phyloP scores from a whole-genome alignment of 2,888 invertebrate genomes.

The Drosophila siamana region DNA sequence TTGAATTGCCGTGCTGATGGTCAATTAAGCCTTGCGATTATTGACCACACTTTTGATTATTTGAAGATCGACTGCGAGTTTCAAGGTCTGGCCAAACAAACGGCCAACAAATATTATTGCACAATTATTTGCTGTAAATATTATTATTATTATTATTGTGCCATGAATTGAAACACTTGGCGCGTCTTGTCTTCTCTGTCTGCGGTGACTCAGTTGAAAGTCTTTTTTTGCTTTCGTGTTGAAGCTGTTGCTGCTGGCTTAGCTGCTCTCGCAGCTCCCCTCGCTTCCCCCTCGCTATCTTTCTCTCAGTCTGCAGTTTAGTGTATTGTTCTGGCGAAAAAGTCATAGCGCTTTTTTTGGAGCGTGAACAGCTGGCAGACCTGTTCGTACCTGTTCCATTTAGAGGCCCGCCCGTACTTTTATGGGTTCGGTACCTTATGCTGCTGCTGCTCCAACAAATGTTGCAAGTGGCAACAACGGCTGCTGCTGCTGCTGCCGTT shows the following conservation, averaged over 20 bases:
- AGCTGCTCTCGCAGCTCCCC: background rate
- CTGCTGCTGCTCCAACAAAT: constrained; percentile 54
- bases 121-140: constrained; percentile 68
- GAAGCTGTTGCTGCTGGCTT: constrained; percentile 1
- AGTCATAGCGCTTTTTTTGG: constrained; percentile 73
- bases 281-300: background rate
- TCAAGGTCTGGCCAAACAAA: constrained; percentile 22
- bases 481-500: constrained; percentile 44
- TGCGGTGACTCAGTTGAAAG: constrained; percentile 47
- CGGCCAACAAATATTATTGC: constrained; percentile 51
- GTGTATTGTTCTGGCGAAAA: constrained; percentile 63
- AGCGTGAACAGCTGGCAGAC: constrained; percentile 75
- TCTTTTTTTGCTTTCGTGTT: constrained; percentile 6
- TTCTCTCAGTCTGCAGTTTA: no score
- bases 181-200: background rate
- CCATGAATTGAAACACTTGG: constrained; percentile 59
- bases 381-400: constrained; percentile 74
- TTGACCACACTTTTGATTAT: constrained; percentile 35
- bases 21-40: constrained; percentile 59
- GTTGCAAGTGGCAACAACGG: constrained; percentile 68
- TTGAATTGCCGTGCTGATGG: constrained; percentile 34
- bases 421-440: constrained; percentile 79
- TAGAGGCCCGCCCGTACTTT: constrained; percentile 77
- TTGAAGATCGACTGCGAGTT: constrained; percentile 22
- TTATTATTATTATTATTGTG: constrained; percentile 58